Conservation (phyloP, 2,113 vertebrate species). For the Phylloscopus trochilus region DNA sequence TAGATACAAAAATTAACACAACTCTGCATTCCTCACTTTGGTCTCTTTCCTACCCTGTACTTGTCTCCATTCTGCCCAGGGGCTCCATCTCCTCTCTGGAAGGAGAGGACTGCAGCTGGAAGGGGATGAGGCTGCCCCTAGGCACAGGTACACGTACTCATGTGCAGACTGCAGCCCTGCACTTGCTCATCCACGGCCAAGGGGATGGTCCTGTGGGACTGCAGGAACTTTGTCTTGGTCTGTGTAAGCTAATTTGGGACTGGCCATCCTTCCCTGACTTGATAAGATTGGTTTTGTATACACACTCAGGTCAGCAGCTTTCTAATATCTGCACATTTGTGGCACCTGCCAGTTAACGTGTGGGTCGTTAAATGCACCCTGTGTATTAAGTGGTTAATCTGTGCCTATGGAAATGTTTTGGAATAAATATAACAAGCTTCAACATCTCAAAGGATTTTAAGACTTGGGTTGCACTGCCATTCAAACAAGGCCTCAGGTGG, state of each 20-base stretch:
- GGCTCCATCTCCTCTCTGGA: not conserved
- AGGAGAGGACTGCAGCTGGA: not conserved
- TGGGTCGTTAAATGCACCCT: not conserved
- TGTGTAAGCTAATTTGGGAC: not conserved
- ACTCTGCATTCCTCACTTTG: not conserved
- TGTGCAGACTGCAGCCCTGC: not conserved
- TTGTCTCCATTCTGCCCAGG: not conserved
- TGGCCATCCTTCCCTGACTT: not conserved
- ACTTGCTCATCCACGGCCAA: not conserved
- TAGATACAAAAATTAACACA: not conserved
- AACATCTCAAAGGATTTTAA: not conserved
- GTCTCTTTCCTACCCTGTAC: not conserved
- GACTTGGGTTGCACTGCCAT: not conserved
- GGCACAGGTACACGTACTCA: rapidly evolving
- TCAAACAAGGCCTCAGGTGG: not conserved
- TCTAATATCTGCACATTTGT: not conserved
- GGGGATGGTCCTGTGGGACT: not conserved
- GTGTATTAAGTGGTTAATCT: not conserved
- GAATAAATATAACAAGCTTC: not conserved
- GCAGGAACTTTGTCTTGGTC: not conserved
- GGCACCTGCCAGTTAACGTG: not conserved
- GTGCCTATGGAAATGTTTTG: not conserved
- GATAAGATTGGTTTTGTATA: not conserved
- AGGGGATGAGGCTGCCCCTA: not conserved
- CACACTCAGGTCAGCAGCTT: not conserved